Base-by-base conservation (phyloP, 2,888 invertebrate species). In the Ceratothoa steindachneri region DNA sequence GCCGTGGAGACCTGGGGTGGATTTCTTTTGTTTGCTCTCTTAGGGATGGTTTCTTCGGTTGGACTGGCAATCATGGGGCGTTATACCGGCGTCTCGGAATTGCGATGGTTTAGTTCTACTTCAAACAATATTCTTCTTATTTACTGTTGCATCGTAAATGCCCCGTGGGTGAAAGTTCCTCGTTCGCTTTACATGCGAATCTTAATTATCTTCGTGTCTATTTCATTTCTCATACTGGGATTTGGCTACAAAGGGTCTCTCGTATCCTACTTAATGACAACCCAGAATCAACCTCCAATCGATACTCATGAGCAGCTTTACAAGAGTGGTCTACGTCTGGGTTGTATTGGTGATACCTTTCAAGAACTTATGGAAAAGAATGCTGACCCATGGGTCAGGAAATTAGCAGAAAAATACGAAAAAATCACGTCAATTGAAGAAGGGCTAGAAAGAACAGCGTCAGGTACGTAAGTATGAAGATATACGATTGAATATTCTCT, bases 171-270 rank as follows among this genome's bases (percentile, higher is more conserved):
- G 15, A 70, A 67, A 12, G 75, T 31, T 9, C 75, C 75, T 24
- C 5, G 5, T 2, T 30, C 75, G 3, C 66, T 55, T 5, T 66
- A 69, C 29, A 68, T 75, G 9, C 51, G 75, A 19, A 19, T 75
- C 67, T 72, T 75, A 30, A 9, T 72, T 28, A 30, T 41, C 1
- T 30, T 75, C 53, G 72, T 72, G 75, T 69, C 69, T 29, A 5
- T 75, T 5, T 53, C 75, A n/a, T 75, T 75, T 30, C 7, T 75
- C 30, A 75, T 75, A n/a, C 31, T 75, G 22, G 72, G 72, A 0
- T 65, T 69, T 27, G 77, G 73, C 12, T 77, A 77, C 69, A 71
- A 52, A 52, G 77, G 77, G 7, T 68, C 71, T 7, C 65, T 77
- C 1, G 71, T 77, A 15, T 77, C 77, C 30, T 71, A 73, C 53